These are phyloP conservation scores for Seriola dumerili DNA, from an alignment of 2,113 vertebrate species.

Conservation along the genomic window DNA sequence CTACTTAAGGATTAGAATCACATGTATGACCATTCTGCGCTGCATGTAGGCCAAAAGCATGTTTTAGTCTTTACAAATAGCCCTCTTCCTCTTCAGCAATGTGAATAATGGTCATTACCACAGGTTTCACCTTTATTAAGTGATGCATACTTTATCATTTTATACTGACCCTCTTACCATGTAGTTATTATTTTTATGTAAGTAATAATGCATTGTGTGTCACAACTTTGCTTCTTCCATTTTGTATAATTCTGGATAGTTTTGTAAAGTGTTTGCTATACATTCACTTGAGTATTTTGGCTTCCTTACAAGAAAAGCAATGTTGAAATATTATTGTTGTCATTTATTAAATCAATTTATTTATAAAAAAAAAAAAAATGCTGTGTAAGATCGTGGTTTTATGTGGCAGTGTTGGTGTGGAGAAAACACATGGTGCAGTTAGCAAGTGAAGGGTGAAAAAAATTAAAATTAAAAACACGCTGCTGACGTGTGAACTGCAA, in stretches of 20 bases:
- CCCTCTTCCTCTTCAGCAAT: conserved; percentile 69
- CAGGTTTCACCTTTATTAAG: conserved; percentile 62
- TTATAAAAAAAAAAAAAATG: conserved; percentile 76
- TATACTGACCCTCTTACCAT: conserved; percentile 79
- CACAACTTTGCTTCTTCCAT: conserved; percentile 75
- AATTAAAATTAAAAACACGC: conserved; percentile 54
- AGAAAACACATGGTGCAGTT: conserved; percentile 9
- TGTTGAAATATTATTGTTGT: conserved; percentile 81
- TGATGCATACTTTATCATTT: conserved; percentile 73
- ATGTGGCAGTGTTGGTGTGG: neutral
- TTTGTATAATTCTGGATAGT: conserved; percentile 83
- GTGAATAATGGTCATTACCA: conserved; percentile 80
- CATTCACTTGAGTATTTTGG: conserved; percentile 78
- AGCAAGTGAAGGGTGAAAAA: conserved; percentile 38
- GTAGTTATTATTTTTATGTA: conserved; percentile 73
- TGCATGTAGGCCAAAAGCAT: conserved; percentile 68
- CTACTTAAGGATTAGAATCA: conserved; percentile 82
- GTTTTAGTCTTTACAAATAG: conserved; percentile 54
- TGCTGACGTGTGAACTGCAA: conserved; percentile 78
- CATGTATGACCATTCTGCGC: conserved; percentile 66
- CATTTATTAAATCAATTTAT: conserved; percentile 85
- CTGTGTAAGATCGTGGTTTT: conserved; percentile 51
- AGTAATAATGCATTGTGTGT: conserved; percentile 75
- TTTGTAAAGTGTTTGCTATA: conserved; percentile 81
- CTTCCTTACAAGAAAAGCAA: conserved; percentile 82